Evolutionary conservation across 2,113 vertebrate species (phyloP), one percentile per base, ranked within the genome.

Genomic region (Morone saxatilis): DNA sequence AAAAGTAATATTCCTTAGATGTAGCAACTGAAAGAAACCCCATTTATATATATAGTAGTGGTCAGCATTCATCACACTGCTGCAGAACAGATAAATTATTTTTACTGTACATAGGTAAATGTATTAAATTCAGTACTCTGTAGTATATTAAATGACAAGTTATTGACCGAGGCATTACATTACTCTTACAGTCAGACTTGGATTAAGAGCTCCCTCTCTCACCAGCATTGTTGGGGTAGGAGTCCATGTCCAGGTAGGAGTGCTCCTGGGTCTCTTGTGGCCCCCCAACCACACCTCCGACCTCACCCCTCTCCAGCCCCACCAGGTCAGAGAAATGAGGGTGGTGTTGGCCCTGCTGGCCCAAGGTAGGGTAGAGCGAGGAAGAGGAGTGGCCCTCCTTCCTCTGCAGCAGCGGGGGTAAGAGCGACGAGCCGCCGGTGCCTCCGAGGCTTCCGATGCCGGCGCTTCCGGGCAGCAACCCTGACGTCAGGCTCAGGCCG

Each of bases 231-330:
- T 96, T 95, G 48, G 97, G 97, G 78, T 97, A 97, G 0, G 96
- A 96, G 92, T 98, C 97, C 97, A 98, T 98, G 80, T 98, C 97
- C 93, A 98, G 91, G 94, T 98, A 98, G 40, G 97, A 97, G 67
- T 95, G 96, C 62, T 98, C 97, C 17, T 97, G 97, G 84, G 95
- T 95, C 80, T 97, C 97, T 2, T 95, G 10, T 14, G 93, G 82
- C 73, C 96, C 90, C 41, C 92, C 94, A 76, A 90, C 90, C 80
- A 95, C 91, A 13, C 85, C 92, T 53, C 92, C 97, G 0, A 87
- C 93, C 65, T 92, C 92, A 36, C 92, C 94, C 76, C 71, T 88
- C 91, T 96, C 97, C 91, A 96, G 25, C 63, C 95, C 97, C 89
- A 97, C 93, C 86, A 97, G 90, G 80, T 98, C 97, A n/a, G 83